These are phyloP conservation scores for Brachypodius melanocephalos DNA, from an alignment of 2,113 vertebrate species.

Conservation along the genomic window DNA sequence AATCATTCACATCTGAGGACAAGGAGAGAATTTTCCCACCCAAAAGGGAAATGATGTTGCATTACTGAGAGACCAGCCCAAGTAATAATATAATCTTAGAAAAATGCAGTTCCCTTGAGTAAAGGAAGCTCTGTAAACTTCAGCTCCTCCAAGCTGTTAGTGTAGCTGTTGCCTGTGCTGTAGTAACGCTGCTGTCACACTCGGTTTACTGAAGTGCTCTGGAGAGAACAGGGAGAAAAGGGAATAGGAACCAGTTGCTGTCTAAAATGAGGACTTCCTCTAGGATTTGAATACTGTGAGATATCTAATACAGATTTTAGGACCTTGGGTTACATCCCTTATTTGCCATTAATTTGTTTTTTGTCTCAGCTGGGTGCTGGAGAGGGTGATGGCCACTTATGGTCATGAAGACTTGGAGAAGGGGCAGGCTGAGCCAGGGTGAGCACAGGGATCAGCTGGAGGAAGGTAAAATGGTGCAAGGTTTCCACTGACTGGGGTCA, in stretches of 20 bases:
- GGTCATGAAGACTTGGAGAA: not conserved
- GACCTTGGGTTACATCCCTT: not conserved
- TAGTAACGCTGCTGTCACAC: constrained; percentile 11
- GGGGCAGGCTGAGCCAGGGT: not conserved
- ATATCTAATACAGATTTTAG: not conserved
- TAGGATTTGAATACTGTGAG: not conserved
- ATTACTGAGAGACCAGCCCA: constrained; percentile 64
- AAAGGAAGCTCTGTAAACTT: constrained; percentile 70
- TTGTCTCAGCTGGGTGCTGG: not conserved
- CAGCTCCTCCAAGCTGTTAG: constrained; percentile 57
- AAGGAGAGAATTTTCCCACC: constrained; percentile 75
- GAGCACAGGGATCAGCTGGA: not conserved
- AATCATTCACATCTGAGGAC: constrained; percentile 62
- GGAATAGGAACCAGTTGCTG: not conserved
- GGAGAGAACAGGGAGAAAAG: not conserved
- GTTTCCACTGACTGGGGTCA: not conserved
- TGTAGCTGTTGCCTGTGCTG: constrained; percentile 46
- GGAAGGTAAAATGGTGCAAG: not conserved
- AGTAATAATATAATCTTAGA: constrained; percentile 80
- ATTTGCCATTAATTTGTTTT: not conserved
- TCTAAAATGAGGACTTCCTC: not conserved
- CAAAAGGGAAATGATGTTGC: constrained; percentile 76
- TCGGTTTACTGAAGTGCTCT: not conserved
- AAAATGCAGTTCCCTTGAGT: constrained; percentile 74
- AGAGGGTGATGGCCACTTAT: not conserved